Percentiles rank a stretch among this genome's conserved stretches.
These are phyloP conservation scores for Neosilurus hyrtlii DNA, from an alignment of 2,797 vertebrate species.

Conservation along the genomic window DNA sequence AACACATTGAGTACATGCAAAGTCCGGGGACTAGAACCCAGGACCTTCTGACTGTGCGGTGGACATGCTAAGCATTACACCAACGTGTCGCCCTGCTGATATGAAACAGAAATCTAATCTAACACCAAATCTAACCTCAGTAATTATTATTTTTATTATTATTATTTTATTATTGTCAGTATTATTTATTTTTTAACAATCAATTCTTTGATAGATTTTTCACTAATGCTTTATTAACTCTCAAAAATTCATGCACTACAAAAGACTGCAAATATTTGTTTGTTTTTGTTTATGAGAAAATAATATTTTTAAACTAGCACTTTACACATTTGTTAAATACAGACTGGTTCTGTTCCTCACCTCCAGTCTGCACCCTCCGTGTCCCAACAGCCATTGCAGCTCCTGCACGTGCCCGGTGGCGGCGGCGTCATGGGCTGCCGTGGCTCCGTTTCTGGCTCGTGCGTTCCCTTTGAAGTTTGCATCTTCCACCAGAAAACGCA, in stretches of 20 bases:
- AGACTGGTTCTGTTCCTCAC: conserved; percentile 58
- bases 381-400: conserved; percentile 77
- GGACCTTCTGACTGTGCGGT: too few species aligned
- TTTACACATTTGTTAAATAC: not conserved
- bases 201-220: not conserved
- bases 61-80: too few species aligned
- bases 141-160: not conserved
- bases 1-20: too few species aligned
- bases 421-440: conserved; percentile 77
- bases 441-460: conserved; percentile 79
- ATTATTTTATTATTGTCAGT: conserved; percentile 12
- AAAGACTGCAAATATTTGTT: not conserved
- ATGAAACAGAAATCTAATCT: not conserved
- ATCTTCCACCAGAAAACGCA: conserved; percentile 73
- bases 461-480: conserved; percentile 68
- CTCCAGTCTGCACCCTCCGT: conserved; percentile 72
- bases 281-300: too few species aligned
- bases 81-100: not conserved
- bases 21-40: too few species aligned
- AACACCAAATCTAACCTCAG: not conserved
- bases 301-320: not conserved
- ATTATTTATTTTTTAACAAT: not conserved
- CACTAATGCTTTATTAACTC: not conserved
- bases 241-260: not conserved
- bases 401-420: conserved; percentile 76